Conservation (phyloP, 2,113 vertebrate species). For the Anser brachyrhynchus region DNA sequence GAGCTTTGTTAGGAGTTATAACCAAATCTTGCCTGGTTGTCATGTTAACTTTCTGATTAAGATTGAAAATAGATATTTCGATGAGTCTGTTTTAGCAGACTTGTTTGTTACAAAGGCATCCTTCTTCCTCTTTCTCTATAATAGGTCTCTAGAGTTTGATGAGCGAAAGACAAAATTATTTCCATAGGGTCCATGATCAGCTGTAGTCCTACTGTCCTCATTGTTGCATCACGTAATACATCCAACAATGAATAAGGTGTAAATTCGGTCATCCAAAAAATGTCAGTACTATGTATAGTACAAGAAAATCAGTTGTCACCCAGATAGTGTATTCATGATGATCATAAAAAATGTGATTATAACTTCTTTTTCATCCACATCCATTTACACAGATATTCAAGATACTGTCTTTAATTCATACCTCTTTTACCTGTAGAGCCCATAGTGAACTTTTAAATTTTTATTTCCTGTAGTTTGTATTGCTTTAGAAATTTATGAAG, state of each 20-base stretch:
- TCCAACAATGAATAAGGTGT: not conserved
- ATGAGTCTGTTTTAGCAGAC: conserved; percentile 9
- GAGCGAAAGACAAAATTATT: not conserved
- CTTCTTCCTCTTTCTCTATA: conserved; percentile 11
- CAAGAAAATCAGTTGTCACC: not conserved
- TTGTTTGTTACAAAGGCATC: not conserved
- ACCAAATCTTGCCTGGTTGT: not conserved
- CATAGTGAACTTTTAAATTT: not conserved
- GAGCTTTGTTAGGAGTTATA: not conserved
- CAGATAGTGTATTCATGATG: not conserved
- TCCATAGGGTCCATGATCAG: not conserved
- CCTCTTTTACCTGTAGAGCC: not conserved
- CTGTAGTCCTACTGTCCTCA: not conserved
- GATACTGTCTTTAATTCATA: not conserved
- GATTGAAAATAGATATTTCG: conserved; percentile 24
- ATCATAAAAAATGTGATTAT: not conserved
- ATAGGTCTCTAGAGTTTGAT: conserved; percentile 3
- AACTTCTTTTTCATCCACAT: not conserved
- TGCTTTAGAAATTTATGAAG: not conserved
- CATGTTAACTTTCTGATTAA: conserved; percentile 32
- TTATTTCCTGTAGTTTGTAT: not conserved
- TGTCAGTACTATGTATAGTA: not conserved
- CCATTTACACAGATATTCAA: not conserved
- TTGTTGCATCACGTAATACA: not conserved
- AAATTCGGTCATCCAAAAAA: not conserved